Evolutionary conservation across 2,888 invertebrate species (phyloP).

Genomic region (Caenorhabditis becei): DNA sequence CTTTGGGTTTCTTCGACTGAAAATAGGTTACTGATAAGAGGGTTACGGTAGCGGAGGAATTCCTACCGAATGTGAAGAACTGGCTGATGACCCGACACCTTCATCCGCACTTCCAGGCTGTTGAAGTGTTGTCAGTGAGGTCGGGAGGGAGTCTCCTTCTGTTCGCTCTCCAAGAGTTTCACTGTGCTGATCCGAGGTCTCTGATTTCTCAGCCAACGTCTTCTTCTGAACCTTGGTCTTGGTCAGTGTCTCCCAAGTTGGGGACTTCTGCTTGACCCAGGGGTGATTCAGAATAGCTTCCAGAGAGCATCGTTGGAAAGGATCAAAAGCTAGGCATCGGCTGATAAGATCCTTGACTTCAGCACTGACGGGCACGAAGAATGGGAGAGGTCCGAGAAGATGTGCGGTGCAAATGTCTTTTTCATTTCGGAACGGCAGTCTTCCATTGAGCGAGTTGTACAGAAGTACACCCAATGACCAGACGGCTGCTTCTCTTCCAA

Average conservation of each 20-base stretch:
- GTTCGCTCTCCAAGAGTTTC: constrained; percentile 39
- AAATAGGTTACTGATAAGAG: constrained; percentile 16
- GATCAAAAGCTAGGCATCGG: constrained; percentile 76
- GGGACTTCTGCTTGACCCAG: constrained; percentile 67
- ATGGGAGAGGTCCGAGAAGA: constrained; percentile 80
- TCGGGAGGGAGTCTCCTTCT: constrained; percentile 22
- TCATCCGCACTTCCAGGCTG: constrained; percentile 51
- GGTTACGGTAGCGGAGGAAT: background rate
- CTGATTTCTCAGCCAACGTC: constrained; percentile 58
- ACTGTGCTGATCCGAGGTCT: constrained; percentile 30
- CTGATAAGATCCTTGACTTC: constrained; percentile 76
- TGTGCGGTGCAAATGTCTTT: constrained; percentile 81
- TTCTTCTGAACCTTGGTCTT: constrained; percentile 52
- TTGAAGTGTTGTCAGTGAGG: constrained; percentile 6
- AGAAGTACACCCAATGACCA: constrained; percentile 80
- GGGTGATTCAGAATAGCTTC: constrained; percentile 76
- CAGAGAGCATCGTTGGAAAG: constrained; percentile 71
- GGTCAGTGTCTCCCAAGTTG: constrained; percentile 65
- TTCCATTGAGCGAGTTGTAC: constrained; percentile 79
- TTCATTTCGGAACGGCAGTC: constrained; percentile 79
- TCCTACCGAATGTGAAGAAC: constrained; percentile 42
- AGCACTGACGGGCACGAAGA: constrained; percentile 70
- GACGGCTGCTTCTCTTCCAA: constrained; percentile 79
- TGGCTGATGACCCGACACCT: constrained; percentile 66
- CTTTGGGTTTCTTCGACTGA: constrained; percentile 39